Base-by-base conservation (phyloP, 1,140 invertebrate genomes). In the Varroa destructor region DNA sequence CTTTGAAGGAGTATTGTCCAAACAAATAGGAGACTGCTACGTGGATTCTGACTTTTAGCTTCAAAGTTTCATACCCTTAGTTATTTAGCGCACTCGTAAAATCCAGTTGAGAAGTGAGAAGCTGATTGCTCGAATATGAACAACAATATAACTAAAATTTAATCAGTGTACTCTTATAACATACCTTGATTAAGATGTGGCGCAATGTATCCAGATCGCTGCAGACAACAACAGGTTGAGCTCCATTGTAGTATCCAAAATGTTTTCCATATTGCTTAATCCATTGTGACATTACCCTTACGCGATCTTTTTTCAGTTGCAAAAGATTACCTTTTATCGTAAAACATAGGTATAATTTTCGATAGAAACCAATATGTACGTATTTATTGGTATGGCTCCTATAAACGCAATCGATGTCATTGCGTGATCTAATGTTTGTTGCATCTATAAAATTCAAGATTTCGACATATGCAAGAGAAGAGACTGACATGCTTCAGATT, bases 161-260 rank as follows among this genome's bases (percentile, higher is more conserved):
- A 25, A 25, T 25, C 10, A 56, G 55, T 56, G 55, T 12, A 12
- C 55, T n/a, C n/a, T n/a, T n/a, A 40, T 51, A 12, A 12, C 57
- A 12, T 37, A 67, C 61, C 61, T 67, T 67, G 8, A 74, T 37
- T 12, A 81, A 75, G 36, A 80, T 73, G 36, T 78, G 74, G 42
- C 77, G 77, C 14, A 82, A 70, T 14, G 79, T 42, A 51, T 80
- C 78, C 51, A 79, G 57, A 71, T 82, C 79, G 2, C 73, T 73
- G 4, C 80, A 74, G 0, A 82, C 77, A 6, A 81, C 43, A 14
- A 70, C 75, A 5, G 79, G 79, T 55, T 74, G 74, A 25, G 72
- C 72, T 5, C 81, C 81, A 10, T 76, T 70, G 70, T 75, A 81
- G 58, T 76, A 81, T 6, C 81, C 81, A 71, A 79, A 80, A n/a